Conservation (phyloP, 2,113 vertebrate genomes). For the Centropus bengalensis region DNA sequence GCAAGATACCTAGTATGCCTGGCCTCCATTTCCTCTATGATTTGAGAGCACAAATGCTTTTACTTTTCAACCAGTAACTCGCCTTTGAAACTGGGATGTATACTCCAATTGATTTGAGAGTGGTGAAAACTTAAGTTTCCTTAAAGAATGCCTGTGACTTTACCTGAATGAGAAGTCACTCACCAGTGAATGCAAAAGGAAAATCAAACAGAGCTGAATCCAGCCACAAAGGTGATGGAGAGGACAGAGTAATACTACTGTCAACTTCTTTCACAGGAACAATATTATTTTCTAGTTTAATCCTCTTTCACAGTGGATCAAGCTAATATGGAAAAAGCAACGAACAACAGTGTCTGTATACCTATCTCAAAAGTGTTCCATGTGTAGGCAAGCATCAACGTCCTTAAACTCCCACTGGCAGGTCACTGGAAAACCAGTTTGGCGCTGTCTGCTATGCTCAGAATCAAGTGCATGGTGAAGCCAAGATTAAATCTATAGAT, state of each 20-base stretch:
- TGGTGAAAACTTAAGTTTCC: neutral
- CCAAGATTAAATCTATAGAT: neutral
- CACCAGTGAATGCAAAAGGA: neutral
- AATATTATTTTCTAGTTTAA: neutral
- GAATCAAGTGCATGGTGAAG: neutral
- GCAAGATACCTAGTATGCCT: neutral
- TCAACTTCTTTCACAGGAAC: neutral
- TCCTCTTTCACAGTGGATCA: conserved; percentile 17
- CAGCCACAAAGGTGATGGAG: neutral
- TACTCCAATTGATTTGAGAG: neutral
- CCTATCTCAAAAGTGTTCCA: neutral
- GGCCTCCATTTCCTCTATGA: neutral
- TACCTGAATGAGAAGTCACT: neutral
- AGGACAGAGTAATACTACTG: neutral
- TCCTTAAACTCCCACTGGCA: neutral
- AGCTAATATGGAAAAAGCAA: neutral
- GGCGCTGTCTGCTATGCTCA: neutral
- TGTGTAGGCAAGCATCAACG: neutral
- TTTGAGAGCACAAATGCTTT: neutral
- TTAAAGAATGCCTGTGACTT: neutral
- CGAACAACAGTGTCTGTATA: neutral
- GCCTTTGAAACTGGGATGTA: neutral
- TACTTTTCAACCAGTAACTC: neutral
- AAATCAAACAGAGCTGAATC: neutral
- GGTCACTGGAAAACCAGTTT: neutral